Evolutionary conservation across 2,888 invertebrate genomes (phyloP), one percentile per base, ranked within the genome.

Genomic region (Miltochrista miniata): DNA sequence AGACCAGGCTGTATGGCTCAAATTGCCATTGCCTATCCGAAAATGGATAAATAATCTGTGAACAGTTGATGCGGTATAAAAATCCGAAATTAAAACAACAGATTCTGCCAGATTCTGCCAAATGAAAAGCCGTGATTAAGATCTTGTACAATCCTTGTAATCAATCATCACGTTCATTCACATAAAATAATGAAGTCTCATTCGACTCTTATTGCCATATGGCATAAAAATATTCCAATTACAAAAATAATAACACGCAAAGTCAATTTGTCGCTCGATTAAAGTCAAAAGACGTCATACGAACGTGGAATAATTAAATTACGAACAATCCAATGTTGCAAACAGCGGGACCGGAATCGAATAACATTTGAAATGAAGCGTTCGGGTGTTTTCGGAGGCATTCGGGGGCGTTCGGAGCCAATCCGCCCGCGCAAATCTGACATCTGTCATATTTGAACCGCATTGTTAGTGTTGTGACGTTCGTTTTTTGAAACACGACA

Each of bases 401-500:
- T 37, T 53, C 52, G 48, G 52, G 66, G 71, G 64, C 59, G 50
- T 62, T 61, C 54, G 56, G 45, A 48, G 60, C 63, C 63, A 52
- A 52, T 52, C 52, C 57, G 64, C 40, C 53, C 70, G 74, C 70
- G 65, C 77, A 81, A 81, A 85, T 82, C 83, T 87, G 88, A 87
- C 89, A 90, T 85, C 84, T 90, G 89, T 88, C 89, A 86, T 76
- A 78, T 81, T 80, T 74, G 74, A 70, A 76, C 79, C 81, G 61
- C 70, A 68, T 68, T 68, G 67, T 68, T 79, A 76, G 76, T 76
- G 75, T 76, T 80, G 71, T 76, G 80, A 76, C 76, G 74, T 84
- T 82, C 76, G 73, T 79, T 85, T 86, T 85, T 84, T 85, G 77
- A 72, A 72, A 68, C 62, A 68, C 74, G 83, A 80, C 88, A 87